Evolutionary conservation across 2,888 invertebrate genomes (phyloP).

Genomic region (Ephialtes manifestator): DNA sequence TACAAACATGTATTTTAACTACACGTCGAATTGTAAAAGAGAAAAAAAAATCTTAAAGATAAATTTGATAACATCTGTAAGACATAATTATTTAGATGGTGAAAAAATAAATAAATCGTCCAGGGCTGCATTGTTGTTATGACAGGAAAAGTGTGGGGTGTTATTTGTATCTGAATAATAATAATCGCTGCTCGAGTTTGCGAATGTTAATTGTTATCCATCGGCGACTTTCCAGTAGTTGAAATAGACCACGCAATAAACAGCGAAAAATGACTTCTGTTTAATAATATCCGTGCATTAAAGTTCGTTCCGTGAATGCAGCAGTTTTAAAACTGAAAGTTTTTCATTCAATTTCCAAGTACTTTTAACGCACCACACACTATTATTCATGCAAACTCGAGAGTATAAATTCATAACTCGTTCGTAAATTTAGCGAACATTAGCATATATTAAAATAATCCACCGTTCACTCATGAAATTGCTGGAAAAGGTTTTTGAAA

Average conservation of each 20-base stretch:
- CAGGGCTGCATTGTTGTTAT: no score
- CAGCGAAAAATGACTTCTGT: not conserved
- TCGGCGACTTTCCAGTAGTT: not conserved
- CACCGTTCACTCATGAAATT: not conserved
- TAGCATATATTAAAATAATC: conserved; percentile 22
- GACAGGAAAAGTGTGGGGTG: no score
- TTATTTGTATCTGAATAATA: not conserved
- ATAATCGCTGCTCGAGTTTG: not conserved
- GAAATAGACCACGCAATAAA: not conserved
- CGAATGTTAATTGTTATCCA: not conserved
- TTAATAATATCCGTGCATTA: not conserved
- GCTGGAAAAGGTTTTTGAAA: not conserved
- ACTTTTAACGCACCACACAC: not conserved
- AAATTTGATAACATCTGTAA: no score
- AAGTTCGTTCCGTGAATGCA: not conserved
- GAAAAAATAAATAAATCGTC: no score
- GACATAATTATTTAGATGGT: no score
- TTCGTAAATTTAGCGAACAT: not conserved
- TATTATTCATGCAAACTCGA: not conserved
- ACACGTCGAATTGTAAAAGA: not conserved
- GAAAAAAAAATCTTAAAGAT: no score
- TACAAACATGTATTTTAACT: not conserved
- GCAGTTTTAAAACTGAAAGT: not conserved
- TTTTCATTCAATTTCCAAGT: not conserved
- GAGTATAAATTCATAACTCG: conserved; percentile 2